Evolutionary conservation across 2,888 invertebrate genomes (phyloP), one percentile per base, ranked within the genome.

Genomic region (Parascotia fuliginaria): DNA sequence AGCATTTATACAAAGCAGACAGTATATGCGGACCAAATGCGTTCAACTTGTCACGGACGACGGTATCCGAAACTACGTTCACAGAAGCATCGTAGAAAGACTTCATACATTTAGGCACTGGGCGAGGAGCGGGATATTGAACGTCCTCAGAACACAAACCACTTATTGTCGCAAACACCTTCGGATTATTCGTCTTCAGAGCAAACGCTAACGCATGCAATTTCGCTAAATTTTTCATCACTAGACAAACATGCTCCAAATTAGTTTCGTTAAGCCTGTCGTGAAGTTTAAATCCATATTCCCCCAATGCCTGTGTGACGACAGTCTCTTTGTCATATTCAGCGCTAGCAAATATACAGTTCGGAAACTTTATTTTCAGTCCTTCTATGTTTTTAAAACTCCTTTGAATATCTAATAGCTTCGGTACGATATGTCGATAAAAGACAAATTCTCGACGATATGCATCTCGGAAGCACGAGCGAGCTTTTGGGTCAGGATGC

Each of bases 201-300:
- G 72, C 76, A 61, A 85, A 87, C 12, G 83, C 83, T 33, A 87
- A 60, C 6, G 80, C 88, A 46, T 89, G 87, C 41, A 86, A 64
- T 73, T 85, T 88, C 0, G 83, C 88, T 53, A 87, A 75, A 74
- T 82, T 75, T 70, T 81, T 87, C 58, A 86, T 67, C 34, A 79
- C 81, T 3, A 85, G 63, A 9, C 73, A 61, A 9, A 77, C 78
- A 40, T 85, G 82, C 27, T 65, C 61, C 4, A 85, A 60, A 56
- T 81, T 77, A 50, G 73, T 70, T 60, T 75, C 73, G 13, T 60
- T 42, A 38, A 83, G 70, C 75, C 86, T 76, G 37, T 82, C 64
- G n/a, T 74, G 65, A 37, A 74, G 45, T 45, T 31, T 67, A 42
- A 66, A 81, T 29, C 68, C 67, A 1, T 72, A 43, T 19, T 70